Percentiles rank a stretch among this genome's conserved stretches.
These are phyloP conservation scores for Pangasius djambal DNA, from an alignment of 2,797 vertebrate species.

Conservation along the genomic window DNA sequence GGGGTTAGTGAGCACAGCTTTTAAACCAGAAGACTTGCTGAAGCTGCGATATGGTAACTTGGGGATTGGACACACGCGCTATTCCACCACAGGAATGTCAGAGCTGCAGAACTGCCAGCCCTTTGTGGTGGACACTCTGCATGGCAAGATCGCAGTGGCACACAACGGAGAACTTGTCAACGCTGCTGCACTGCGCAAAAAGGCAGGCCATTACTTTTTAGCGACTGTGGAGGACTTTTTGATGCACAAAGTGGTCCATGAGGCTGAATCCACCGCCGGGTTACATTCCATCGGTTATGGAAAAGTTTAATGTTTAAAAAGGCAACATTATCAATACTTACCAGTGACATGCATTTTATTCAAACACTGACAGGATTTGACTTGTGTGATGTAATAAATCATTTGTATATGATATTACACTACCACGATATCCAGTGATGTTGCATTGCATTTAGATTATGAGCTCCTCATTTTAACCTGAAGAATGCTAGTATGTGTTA, in stretches of 20 bases:
- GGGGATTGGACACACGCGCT: conserved; percentile 95
- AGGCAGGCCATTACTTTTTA: conserved; percentile 67
- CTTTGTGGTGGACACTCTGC: conserved; percentile 96
- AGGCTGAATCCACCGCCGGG: not conserved
- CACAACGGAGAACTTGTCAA: conserved; percentile 97
- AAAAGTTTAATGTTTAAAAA: not conserved
- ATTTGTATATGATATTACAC: not conserved
- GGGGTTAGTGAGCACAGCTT: conserved; percentile 92
- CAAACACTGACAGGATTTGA: not conserved
- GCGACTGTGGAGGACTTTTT: not conserved
- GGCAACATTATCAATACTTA: not conserved
- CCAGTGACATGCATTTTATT: not conserved
- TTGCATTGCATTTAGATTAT: not conserved
- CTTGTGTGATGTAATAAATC: not conserved
- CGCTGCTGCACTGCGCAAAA: conserved; percentile 83
- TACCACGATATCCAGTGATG: not conserved
- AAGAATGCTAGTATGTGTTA: not conserved
- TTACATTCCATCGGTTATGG: not conserved
- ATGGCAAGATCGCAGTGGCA: conserved; percentile 94
- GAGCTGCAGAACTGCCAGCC: conserved; percentile 98
- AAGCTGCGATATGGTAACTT: conserved; percentile 92
- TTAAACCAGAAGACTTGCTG: conserved; percentile 87
- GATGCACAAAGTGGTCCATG: not conserved
- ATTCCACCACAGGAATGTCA: conserved; percentile 92
- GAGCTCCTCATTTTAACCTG: not conserved